Evolutionary conservation across 1,140 invertebrate genomes (phyloP).

Genomic region (Oscheius sp.): DNA sequence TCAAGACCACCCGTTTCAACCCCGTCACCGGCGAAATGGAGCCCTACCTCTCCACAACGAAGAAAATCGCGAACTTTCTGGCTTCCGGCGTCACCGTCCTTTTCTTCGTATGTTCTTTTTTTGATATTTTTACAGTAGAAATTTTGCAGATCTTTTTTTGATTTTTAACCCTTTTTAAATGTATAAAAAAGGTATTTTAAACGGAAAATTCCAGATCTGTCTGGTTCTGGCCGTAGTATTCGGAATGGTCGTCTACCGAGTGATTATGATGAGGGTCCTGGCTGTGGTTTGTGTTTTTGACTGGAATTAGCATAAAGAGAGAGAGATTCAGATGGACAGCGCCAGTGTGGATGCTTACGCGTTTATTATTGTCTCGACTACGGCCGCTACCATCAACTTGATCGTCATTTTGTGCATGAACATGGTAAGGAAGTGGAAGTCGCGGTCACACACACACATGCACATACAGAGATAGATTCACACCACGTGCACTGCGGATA

Average conservation of each 20-base stretch:
- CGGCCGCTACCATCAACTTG: constrained; percentile 57
- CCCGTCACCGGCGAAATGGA: constrained; percentile 54
- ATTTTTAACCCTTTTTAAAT: neutral
- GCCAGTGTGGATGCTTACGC: constrained; percentile 33
- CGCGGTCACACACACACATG: neutral
- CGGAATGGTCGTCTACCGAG: constrained; percentile 53
- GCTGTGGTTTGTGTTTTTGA: neutral
- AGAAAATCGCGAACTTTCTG: constrained; percentile 13
- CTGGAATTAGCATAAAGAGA: neutral
- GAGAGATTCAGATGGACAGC: constrained; percentile 8
- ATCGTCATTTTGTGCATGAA: constrained; percentile 57
- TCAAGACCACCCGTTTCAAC: constrained; percentile 48
- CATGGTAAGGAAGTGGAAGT: constrained; percentile 41
- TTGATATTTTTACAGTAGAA: constrained; percentile 10
- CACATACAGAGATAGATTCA: neutral
- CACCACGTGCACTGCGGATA: neutral
- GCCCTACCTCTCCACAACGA: constrained; percentile 48
- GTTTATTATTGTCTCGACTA: constrained; percentile 49
- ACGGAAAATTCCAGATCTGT: constrained; percentile 44
- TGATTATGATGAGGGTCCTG: constrained; percentile 50
- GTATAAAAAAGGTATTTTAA: constrained; percentile 9
- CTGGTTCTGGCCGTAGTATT: constrained; percentile 54
- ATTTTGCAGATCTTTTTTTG: neutral
- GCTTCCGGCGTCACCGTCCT: constrained; percentile 51
- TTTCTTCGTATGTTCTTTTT: constrained; percentile 55